phyloP scores from a whole-genome alignment of 2,888 invertebrate genomes.

The Pammene aurita region DNA sequence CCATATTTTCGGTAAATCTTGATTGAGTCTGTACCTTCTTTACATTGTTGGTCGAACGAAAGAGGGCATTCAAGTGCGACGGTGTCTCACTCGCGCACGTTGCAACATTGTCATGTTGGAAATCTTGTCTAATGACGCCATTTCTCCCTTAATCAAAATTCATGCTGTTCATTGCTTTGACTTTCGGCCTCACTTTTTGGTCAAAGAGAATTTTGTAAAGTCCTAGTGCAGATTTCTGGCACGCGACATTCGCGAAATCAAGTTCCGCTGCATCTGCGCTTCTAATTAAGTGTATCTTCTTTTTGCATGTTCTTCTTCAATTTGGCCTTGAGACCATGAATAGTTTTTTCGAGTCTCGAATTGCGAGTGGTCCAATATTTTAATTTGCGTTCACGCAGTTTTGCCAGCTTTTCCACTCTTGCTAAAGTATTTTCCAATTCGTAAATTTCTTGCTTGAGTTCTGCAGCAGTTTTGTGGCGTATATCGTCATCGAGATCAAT shows the following conservation, averaged over 20 bases:
- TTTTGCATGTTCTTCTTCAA: neutral
- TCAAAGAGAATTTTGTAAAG: too few relatives aligned
- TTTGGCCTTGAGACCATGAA: neutral
- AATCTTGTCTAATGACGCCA: too few relatives aligned
- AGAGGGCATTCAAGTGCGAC: too few relatives aligned
- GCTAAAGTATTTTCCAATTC: neutral
- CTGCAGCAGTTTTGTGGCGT: neutral
- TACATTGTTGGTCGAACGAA: too few relatives aligned
- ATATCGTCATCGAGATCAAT: neutral
- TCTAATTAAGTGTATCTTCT: neutral
- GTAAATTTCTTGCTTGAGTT: neutral
- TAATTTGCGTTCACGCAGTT: neutral
- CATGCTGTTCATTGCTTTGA: too few relatives aligned
- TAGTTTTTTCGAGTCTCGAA: neutral
- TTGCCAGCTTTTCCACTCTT: neutral
- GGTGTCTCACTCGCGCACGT: too few relatives aligned
- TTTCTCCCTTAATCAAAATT: too few relatives aligned
- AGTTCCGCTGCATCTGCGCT: neutral
- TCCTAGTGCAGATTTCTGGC: neutral
- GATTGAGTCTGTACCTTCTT: too few relatives aligned
- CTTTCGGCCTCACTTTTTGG: too few relatives aligned
- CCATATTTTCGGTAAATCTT: too few relatives aligned
- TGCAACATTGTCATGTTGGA: too few relatives aligned
- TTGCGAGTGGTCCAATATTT: neutral
- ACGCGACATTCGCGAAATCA: neutral